Conservation (phyloP, 2,797 vertebrate species). For the Alectoris magna region DNA sequence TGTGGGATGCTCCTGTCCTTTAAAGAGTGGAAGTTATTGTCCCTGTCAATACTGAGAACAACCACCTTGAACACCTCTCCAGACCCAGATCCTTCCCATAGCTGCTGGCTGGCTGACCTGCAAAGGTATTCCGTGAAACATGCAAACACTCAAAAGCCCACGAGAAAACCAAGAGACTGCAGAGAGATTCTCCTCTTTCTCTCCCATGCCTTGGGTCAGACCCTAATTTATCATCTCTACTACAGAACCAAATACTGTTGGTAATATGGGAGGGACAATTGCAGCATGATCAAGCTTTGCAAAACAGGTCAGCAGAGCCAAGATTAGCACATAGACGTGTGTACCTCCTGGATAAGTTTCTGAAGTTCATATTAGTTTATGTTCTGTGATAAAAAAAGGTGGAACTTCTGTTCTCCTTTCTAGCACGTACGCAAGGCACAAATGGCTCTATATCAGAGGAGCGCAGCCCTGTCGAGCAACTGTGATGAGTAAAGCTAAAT, state of each 20-base stretch:
- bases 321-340: neutral
- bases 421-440: neutral
- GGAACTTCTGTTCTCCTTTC: neutral
- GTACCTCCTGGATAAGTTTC: neutral
- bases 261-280: neutral
- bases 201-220: neutral
- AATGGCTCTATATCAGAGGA: neutral
- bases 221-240: neutral
- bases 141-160: neutral
- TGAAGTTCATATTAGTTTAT: neutral
- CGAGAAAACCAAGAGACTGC: neutral
- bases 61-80: neutral
- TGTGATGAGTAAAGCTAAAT: neutral
- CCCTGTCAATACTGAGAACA: neutral
- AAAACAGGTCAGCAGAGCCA: neutral
- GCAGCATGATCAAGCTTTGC: accelerated
- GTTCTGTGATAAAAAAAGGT: neutral
- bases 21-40: neutral
- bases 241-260: neutral
- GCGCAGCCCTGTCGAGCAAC: neutral
- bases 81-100: accelerated
- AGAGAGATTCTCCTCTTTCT: neutral
- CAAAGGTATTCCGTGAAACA: neutral
- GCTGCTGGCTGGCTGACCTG: no score
- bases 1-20: neutral